Percentiles rank a stretch among this genome's conserved stretches.
phyloP scores from a whole-genome alignment of 2,888 invertebrate genomes.

The Lycaena phlaeas region DNA sequence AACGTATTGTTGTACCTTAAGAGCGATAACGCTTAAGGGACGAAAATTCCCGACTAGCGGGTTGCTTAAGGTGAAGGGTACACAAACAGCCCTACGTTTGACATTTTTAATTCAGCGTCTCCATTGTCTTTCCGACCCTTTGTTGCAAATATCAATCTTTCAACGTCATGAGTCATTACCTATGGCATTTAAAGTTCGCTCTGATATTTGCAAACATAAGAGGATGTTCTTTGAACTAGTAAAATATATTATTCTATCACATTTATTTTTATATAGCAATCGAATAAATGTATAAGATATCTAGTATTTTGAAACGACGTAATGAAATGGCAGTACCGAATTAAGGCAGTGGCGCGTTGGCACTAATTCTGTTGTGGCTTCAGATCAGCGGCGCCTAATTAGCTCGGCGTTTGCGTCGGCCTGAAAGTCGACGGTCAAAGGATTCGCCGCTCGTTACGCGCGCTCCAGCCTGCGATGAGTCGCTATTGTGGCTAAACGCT shows the following conservation, averaged over 20 bases:
- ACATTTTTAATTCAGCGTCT: constrained; percentile 16
- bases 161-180: constrained; percentile 25
- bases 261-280: not conserved
- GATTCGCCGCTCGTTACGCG: constrained; percentile 64
- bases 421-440: constrained; percentile 57
- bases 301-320: not conserved
- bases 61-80: constrained; percentile 10
- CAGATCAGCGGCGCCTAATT: constrained; percentile 64
- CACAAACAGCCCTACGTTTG: constrained; percentile 12
- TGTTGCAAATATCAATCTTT: constrained; percentile 10
- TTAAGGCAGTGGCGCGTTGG: constrained; percentile 48
- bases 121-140: constrained; percentile 8
- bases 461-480: constrained; percentile 35
- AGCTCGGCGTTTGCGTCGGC: constrained; percentile 49
- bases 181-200: constrained; percentile 66
- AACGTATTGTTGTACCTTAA: constrained; percentile 22
- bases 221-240: not conserved
- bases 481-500: constrained; percentile 38
- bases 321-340: constrained; percentile 15
- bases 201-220: constrained; percentile 41
- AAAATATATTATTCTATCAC: too few species aligned
- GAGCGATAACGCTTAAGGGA: constrained; percentile 17
- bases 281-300: not conserved
- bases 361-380: constrained; percentile 61
- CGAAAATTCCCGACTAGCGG: constrained; percentile 12